Evolutionary conservation across 2,888 invertebrate genomes (phyloP), one percentile per base, ranked within the genome.

Genomic region (Anoplius nigerrimus): DNA sequence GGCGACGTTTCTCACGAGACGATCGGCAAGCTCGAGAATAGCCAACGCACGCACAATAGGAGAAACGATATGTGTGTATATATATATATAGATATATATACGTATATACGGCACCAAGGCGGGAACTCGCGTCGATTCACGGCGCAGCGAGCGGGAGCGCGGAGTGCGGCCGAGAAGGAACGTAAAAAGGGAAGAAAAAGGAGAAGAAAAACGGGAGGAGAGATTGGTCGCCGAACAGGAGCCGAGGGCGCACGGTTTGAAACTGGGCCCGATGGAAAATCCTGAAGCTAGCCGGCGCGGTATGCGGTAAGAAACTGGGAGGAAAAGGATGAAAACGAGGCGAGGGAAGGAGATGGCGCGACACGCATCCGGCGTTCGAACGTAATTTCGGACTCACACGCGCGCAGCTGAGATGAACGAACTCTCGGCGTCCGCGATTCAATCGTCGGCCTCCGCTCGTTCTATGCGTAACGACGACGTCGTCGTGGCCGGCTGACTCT

Each of bases 401-500:
- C 18, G 48, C n/a, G 3, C 48, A n/a, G n/a, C 1, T 16, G 34
- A 34, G 34, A 34, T 5, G 34, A 34, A 5, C 4, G 34, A 34
- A 34, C 34, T 34, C 24, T 24, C 34, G 34, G 11, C 8, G 34
- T 34, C n/a, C 66, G 63, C 69, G 69, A 57, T 66, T 66, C 72
- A 60, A 51, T 51, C 62, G 21, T 63, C 53, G 53, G 53, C 53
- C 21, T 53, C 34, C 34, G 8, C 34, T 34, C 34, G 34, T 34
- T 34, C 34, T 34, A 11, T 34, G 34, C 34, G 34, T 34, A 34
- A 34, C 34, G 74, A 76, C 79, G 74, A 78, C 72, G 76, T 78
- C 79, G 77, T 72, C 67, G 48, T 75, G 79, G 69, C 79, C 77
- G 79, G 72, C 79, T 78, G 79, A 66, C 75, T 78, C 76, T 79